Evolutionary conservation across 2,113 vertebrate genomes (phyloP), one percentile per base, ranked within the genome.

Genomic region (Syngnathoides biaculeatus): DNA sequence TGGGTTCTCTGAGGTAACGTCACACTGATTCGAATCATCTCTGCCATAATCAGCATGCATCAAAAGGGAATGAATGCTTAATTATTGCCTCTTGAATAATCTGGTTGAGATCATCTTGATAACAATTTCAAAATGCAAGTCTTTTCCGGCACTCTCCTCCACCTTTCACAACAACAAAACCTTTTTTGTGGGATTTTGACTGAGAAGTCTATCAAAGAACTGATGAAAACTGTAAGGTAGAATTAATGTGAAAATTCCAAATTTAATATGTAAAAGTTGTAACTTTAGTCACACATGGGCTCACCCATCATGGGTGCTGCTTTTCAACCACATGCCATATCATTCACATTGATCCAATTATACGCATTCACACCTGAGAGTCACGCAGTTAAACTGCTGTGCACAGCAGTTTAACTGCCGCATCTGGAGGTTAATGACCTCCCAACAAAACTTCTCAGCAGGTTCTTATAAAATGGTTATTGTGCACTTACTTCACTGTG

Each of bases 1-100:
- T 73, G 82, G 82, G 84, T 83, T 78, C 62, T 64, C 58, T 84
- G 80, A 87, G 30, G 82, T 82, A 74, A 80, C 80, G 74, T 72
- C 78, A 71, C 42, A 55, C 39, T 63, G 63, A 79, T 63, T 67
- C 79, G 78, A 67, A 74, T 83, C 71, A 71, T 72, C 82, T 86
- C 73, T 82, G 61, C 52, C 27, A 6, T 61, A 65, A 73, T 75
- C 65, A 75, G 69, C 47, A 24, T 40, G 64, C 64, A 67, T n/a
- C 27, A 56, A 65, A n/a, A 69, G 17, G 20, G 65, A 20, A 71
- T 75, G 81, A 81, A 24, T 68, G 35, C 48, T 65, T 74, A 56
- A 79, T 79, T 47, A 74, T 50, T 70, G 69, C 64, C 56, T 79
- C 56, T 71, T 73, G 66, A 70, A 64, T 76, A 75, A 74, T 56